phyloP scores from a whole-genome alignment of 2,888 invertebrate genomes.

The Nephrotoma flavescens region DNA sequence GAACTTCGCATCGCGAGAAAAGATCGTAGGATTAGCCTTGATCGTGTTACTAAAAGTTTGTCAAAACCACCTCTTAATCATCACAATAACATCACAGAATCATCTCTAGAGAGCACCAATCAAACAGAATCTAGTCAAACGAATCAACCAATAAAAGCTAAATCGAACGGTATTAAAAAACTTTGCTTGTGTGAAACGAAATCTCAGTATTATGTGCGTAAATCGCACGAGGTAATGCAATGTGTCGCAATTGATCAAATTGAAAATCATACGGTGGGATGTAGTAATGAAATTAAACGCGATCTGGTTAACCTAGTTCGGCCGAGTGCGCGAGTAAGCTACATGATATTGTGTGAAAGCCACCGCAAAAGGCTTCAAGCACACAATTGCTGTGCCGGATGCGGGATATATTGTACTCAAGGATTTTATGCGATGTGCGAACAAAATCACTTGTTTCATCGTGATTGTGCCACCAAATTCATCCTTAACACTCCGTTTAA shows the following conservation, averaged over 20 bases:
- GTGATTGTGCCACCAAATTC: constrained; percentile 49
- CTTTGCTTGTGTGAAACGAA: constrained; percentile 38
- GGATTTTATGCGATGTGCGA: constrained; percentile 73
- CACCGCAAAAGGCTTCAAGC: constrained; percentile 59
- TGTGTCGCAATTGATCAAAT: constrained; percentile 66
- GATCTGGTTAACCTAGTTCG: constrained; percentile 45
- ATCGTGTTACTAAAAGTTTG: not conserved
- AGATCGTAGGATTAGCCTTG: not conserved
- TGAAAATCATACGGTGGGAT: constrained; percentile 61
- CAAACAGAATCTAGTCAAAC: not conserved
- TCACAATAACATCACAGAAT: not conserved
- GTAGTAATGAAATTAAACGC: constrained; percentile 51
- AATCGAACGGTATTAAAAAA: constrained; percentile 8
- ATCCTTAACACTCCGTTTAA: constrained; percentile 28
- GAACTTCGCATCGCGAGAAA: not conserved
- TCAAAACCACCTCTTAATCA: not conserved
- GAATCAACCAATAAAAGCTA: not conserved
- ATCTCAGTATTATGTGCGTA: constrained; percentile 37
- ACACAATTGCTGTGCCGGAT: constrained; percentile 83
- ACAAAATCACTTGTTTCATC: constrained; percentile 66
- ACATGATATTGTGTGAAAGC: constrained; percentile 60
- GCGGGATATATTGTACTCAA: constrained; percentile 84
- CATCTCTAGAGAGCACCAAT: not conserved
- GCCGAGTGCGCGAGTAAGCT: constrained; percentile 61
- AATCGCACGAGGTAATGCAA: constrained; percentile 41